Base-by-base conservation (phyloP, 2,113 vertebrate species). In the Lagopus leucura region DNA sequence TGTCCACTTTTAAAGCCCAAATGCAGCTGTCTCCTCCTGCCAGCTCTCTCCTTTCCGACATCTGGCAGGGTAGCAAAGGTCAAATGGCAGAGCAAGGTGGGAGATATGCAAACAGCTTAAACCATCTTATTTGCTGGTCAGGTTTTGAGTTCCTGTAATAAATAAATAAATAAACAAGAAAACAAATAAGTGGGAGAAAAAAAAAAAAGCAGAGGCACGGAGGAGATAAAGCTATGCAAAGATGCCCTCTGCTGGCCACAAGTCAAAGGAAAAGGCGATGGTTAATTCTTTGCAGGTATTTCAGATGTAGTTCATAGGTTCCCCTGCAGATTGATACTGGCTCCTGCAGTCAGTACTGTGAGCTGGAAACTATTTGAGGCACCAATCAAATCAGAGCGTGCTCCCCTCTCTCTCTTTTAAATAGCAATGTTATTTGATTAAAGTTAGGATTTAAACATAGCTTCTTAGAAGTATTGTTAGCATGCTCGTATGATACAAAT, bases 241-340 rank as follows among this genome's bases (percentile, higher is more conserved):
- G 73, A 43, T 93, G 94, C 96, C 97, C 95, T 92, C 97, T 97
- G 92, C 84, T 10, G 97, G 96, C 43, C 32, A 91, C 27, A 52
- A 30, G 20, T 43, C 74, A 58, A 82, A 85, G n/a, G 61, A 45
- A 94, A 60, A 30, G 66, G 42, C 18, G 50, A 60, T 6, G 30
- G 42, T 71, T 92, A 63, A 90, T 54, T 54, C 85, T 82, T 22
- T 50, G 14, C 11, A 47, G 64, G 50, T 48, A 38, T 38, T 64
- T 78, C 21, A 74, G 42, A 67, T 15, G 22, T 0, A 40, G 43
- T 6, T 32, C 76, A 24, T 47, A 75, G 72, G 52, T 34, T 73
- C 32, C 69, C 32, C 76, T 83, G 73, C 55, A 74, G 74, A 60
- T 7, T 50, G 48, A 15, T 66, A 86, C 71, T 22, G 64, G 20